Conservation (phyloP, 1,140 invertebrate species). For the Heterodera schachtii region DNA sequence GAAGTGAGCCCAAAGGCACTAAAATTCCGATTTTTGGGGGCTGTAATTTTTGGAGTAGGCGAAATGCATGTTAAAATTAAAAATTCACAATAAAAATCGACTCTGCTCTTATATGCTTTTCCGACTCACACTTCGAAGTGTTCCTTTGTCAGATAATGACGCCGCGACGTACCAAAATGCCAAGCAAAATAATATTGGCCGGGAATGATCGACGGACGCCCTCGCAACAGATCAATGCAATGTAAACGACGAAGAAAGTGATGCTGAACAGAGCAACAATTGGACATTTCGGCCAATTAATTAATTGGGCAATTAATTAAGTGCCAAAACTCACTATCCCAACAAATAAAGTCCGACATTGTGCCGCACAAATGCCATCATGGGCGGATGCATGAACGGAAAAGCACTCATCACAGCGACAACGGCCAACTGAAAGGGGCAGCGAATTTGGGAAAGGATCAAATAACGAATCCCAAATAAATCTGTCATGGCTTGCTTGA, state of each 20-base stretch:
- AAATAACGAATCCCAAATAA: too few species aligned
- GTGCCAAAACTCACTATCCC: background rate
- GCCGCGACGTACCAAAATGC: conserved; percentile 42
- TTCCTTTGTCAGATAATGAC: background rate
- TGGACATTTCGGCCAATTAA: background rate
- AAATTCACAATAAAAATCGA: too few species aligned
- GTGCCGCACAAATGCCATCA: conserved; percentile 40
- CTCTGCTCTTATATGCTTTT: too few species aligned
- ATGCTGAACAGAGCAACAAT: conserved; percentile 6
- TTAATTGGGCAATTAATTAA: background rate
- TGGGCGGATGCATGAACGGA: conserved; percentile 56
- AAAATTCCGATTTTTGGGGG: too few species aligned
- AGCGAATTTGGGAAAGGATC: too few species aligned
- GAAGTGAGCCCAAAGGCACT: too few species aligned
- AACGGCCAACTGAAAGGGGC: conserved; percentile 50
- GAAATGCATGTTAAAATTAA: too few species aligned
- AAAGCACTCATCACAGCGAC: conserved; percentile 60
- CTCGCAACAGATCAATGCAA: conserved; percentile 63
- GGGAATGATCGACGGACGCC: conserved; percentile 61
- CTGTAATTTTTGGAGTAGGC: too few species aligned
- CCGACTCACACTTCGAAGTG: background rate
- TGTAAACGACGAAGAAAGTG: conserved; percentile 57
- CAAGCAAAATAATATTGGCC: conserved; percentile 56
- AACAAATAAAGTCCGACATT: conserved; percentile 41
- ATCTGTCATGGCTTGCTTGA: too few species aligned